Conservation (phyloP, 2,797 vertebrate species). For the Ptychadena robeensis region DNA sequence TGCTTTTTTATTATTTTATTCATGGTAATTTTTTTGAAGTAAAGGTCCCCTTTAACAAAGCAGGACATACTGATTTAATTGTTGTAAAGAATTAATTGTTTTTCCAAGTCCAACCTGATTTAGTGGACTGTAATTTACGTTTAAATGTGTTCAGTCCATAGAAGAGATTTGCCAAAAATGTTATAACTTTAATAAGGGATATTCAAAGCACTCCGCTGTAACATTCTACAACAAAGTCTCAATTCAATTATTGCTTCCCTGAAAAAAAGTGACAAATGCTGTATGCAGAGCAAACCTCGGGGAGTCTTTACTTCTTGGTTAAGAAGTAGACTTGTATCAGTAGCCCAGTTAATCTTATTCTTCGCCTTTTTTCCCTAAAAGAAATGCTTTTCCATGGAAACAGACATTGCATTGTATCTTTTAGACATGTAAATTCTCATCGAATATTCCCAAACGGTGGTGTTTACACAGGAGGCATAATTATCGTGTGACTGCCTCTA, state of each 20-base stretch:
- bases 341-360: constrained; percentile 20
- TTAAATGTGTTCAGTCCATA: neutral
- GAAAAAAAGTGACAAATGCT: constrained; percentile 5
- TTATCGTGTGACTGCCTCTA: constrained; percentile 2
- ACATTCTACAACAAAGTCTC: neutral
- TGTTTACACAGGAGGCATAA: neutral
- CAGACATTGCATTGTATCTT: constrained; percentile 27
- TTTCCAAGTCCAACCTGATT: no score
- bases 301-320: neutral
- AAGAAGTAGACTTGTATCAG: constrained; percentile 5
- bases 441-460: constrained; percentile 4
- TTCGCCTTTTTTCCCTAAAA: constrained; percentile 11
- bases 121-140: neutral
- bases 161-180: neutral
- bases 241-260: neutral
- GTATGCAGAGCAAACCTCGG: constrained; percentile 4
- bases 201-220: neutral
- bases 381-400: constrained; percentile 29
- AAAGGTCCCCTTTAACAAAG: no score
- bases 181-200: neutral
- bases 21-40: no score
- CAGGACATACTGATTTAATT: no score
- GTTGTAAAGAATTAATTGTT: no score
- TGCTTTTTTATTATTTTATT: no score
- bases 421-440: constrained; percentile 22